phyloP scores from a whole-genome alignment of 2,797 vertebrate species.

The Siniperca scherzeri region DNA sequence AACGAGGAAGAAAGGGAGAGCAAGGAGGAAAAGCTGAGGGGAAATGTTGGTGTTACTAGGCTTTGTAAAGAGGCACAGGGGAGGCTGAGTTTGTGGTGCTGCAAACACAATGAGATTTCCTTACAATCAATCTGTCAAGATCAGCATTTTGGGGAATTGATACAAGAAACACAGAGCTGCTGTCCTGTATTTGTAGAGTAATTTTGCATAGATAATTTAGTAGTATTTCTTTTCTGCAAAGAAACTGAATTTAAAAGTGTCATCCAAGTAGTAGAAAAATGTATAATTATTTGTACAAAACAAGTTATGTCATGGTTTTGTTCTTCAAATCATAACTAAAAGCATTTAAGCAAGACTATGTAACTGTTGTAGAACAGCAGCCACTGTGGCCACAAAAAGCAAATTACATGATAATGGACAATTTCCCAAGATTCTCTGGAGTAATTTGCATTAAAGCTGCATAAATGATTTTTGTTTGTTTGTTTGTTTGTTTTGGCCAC shows the following conservation, averaged over 20 bases:
- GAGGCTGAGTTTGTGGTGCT: constrained; percentile 1
- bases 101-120: constrained; percentile 52
- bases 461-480: background rate
- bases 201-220: background rate
- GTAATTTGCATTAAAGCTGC: background rate
- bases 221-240: background rate
- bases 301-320: background rate
- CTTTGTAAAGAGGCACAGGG: constrained; percentile 33
- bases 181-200: background rate
- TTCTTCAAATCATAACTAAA: background rate
- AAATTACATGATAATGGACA: background rate
- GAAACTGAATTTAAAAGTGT: background rate
- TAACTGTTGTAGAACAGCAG: background rate
- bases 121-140: constrained; percentile 45
- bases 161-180: background rate
- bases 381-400: too few species aligned
- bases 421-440: background rate
- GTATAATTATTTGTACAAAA: background rate
- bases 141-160: background rate
- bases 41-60: constrained; percentile 35
- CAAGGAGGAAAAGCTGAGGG: constrained; percentile 48
- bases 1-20: background rate
- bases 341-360: background rate
- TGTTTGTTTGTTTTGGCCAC: background rate
- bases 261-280: background rate